Conservation (phyloP, 2,113 vertebrate species). For the Nyctereutes procyonoides region DNA sequence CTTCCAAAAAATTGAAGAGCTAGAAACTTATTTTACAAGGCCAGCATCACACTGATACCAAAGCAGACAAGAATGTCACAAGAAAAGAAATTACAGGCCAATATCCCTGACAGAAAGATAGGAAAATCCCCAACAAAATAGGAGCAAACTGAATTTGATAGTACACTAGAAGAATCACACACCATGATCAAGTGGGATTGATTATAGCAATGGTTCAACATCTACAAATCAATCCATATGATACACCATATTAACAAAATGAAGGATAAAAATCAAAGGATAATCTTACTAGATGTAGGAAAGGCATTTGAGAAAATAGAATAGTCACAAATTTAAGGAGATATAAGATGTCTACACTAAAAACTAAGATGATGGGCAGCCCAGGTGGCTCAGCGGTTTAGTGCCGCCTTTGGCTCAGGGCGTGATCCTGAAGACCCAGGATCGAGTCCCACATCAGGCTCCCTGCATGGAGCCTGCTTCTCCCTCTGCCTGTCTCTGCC, state of each 20-base stretch:
- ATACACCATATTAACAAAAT: not conserved
- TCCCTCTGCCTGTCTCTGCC: too few species aligned
- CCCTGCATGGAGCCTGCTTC: too few species aligned
- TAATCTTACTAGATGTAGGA: not conserved
- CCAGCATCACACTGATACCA: not conserved
- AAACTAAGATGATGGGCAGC: not conserved
- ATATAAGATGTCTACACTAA: not conserved
- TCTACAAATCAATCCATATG: not conserved
- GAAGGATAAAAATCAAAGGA: not conserved
- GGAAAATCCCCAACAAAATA: not conserved
- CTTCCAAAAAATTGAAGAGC: not conserved
- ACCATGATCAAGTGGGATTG: not conserved
- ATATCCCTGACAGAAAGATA: not conserved
- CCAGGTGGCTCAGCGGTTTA: too few species aligned
- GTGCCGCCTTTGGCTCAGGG: too few species aligned
- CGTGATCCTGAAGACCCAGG: too few species aligned
- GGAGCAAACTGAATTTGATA: not conserved
- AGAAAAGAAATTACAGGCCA: not conserved
- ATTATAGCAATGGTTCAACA: not conserved
- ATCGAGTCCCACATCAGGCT: too few species aligned
- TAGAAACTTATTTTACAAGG: not conserved
- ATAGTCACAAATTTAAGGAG: not conserved
- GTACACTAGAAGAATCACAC: not conserved
- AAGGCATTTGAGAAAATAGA: not conserved
- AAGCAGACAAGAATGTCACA: not conserved